These are phyloP conservation scores for Isurus oxyrinchus DNA, from an alignment of 2,113 vertebrate species.

Conservation along the genomic window DNA sequence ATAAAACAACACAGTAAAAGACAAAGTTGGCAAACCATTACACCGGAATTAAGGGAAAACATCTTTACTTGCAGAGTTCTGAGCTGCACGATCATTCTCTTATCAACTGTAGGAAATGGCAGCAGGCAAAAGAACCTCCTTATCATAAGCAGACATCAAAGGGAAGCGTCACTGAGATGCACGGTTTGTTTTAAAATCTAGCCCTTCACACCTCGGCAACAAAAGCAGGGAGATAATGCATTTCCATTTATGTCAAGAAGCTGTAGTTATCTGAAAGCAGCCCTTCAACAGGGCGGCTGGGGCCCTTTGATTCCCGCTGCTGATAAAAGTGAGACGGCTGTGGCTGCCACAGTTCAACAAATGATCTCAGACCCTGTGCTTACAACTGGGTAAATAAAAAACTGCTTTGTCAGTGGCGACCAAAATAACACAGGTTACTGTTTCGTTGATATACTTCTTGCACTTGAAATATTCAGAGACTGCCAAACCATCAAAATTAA, in stretches of 20 bases:
- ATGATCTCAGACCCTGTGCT: not conserved
- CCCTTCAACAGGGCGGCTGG: not conserved
- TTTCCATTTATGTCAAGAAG: not conserved
- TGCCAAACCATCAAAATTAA: not conserved
- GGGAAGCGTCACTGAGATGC: not conserved
- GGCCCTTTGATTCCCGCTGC: not conserved
- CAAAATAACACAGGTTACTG: not conserved
- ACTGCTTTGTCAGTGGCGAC: not conserved
- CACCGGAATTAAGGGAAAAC: not conserved
- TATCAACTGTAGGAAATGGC: not conserved
- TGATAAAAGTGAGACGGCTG: not conserved
- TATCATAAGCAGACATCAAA: slow-evolving; percentile 21
- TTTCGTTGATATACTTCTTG: not conserved
- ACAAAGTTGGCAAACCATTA: not conserved
- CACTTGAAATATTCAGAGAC: not conserved
- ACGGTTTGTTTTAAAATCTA: not conserved
- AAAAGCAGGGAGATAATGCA: not conserved
- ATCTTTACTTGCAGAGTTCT: not conserved
- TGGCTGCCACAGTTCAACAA: not conserved
- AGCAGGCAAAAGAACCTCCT: not conserved
- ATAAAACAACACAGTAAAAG: not conserved
- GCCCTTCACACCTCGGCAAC: not conserved
- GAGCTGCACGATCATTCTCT: not conserved
- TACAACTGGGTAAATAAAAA: not conserved
- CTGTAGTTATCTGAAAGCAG: not conserved